Base-by-base conservation (phyloP, 2,113 vertebrate genomes). In the Dromaius novaehollandiae region DNA sequence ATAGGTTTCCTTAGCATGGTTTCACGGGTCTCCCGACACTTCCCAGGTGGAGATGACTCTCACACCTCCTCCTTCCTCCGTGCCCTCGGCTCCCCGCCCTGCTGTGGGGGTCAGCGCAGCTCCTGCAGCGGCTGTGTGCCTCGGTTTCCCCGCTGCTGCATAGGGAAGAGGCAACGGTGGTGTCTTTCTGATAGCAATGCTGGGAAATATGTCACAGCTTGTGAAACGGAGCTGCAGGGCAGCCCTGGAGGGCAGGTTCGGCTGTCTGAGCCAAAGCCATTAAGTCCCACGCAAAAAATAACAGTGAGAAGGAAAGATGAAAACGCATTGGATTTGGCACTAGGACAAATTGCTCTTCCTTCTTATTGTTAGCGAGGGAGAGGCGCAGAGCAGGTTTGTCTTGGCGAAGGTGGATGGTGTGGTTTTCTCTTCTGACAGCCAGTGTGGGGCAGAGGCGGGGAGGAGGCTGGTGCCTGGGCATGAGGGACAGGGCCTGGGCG, bases 291-390 rank as follows among this genome's bases (percentile, higher is more conserved):
- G 38, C 38, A 34, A 32, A 65, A 87, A 56, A 71, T 40, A 56
- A 34, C 1, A 4, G 40, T 28, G 51, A 79, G 68, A 68, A 89
- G n/a, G 51, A 94, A 82, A 87, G 71, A 87, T 0, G 4, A 94
- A 83, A 81, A 11, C 36, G 46, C 90, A 82, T 87, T 90, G 82
- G 17, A 7, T 58, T 79, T 96, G 92, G 95, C 92, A 17, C 9
- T 0, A 2, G 0, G 13, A 63, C 92, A 77, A 66, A 70, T 17
- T 46, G 50, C 46, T 20, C 50, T 20, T 61, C 19, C n/a, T 32
- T 65, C 50, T 32, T 13, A 26, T 46, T 21, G 24, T 15, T 15
- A 15, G 44, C 21, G 3, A 44, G 32, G 22, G 38, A 75, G 36
- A 80, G 82, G 68, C 19, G 46, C 46, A 6, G 46, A 48, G 46